Percentiles rank a stretch among this genome's conserved stretches.
phyloP scores from a whole-genome alignment of 2,113 vertebrate genomes.

The Erythrolamprus reginae region DNA sequence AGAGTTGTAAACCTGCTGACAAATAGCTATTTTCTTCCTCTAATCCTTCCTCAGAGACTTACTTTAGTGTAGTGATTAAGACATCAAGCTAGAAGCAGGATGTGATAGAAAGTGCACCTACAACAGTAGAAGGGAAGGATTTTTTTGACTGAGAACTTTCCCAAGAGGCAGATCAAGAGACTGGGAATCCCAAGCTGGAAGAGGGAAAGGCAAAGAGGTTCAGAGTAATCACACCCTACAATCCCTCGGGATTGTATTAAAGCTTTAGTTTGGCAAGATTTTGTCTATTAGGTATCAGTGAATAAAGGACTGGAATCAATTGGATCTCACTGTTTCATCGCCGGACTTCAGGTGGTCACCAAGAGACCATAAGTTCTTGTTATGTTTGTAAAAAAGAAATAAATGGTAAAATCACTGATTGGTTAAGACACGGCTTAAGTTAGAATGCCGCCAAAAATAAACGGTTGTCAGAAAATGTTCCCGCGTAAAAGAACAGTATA shows the following conservation, averaged over 20 bases:
- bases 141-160: background rate
- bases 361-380: background rate
- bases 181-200: background rate
- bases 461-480: no score
- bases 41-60: background rate
- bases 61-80: background rate
- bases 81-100: background rate
- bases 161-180: background rate
- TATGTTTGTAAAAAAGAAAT: no score
- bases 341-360: background rate
- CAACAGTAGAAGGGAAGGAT: background rate
- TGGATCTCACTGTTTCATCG: background rate
- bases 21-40: background rate
- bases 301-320: background rate
- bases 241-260: background rate
- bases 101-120: background rate
- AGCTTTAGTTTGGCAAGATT: background rate
- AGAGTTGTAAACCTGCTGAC: background rate
- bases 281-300: background rate
- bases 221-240: background rate
- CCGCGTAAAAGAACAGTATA: no score
- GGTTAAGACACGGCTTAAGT: no score
- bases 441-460: no score
- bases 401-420: no score
- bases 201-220: background rate